phyloP scores from a whole-genome alignment of 2,888 invertebrate species.

The Hedychridium roseum region DNA sequence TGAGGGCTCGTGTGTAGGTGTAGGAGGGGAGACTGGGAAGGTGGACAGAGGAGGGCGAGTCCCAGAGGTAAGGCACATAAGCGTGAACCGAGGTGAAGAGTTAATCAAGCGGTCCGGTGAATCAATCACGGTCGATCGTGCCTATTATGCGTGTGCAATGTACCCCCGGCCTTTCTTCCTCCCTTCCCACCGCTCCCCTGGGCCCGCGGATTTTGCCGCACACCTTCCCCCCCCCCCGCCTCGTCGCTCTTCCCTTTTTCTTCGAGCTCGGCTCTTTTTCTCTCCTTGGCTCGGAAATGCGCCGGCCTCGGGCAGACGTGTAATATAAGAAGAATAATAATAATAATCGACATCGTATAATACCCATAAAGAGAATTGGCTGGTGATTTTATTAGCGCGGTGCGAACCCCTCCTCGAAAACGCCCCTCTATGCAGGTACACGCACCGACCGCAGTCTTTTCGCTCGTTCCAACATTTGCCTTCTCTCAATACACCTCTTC shows the following conservation, averaged over 20 bases:
- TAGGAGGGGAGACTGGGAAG: no score
- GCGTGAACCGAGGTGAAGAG: constrained; percentile 41
- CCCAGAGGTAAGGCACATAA: constrained; percentile 16
- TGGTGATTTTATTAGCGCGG: constrained; percentile 38
- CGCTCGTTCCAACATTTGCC: no score
- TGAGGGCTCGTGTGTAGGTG: no score
- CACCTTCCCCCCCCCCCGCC: not conserved
- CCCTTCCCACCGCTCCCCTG: constrained; percentile 11
- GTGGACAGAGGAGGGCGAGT: no score
- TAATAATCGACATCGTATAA: constrained; percentile 33
- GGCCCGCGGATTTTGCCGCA: constrained; percentile 9
- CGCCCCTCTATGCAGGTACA: constrained; percentile 4
- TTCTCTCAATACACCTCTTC: no score
- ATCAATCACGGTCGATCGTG: constrained; percentile 45
- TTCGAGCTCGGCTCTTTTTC: no score
- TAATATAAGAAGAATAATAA: constrained; percentile 36
- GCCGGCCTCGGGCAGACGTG: constrained; percentile 11
- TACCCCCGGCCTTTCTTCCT: constrained; percentile 13
- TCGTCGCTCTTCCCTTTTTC: constrained; percentile 7
- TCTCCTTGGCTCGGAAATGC: constrained; percentile 12
- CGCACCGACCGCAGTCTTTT: no score
- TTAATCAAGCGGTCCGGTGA: constrained; percentile 46
- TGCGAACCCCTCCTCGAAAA: constrained; percentile 26
- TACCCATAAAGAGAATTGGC: constrained; percentile 34
- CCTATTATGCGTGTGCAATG: constrained; percentile 28